Evolutionary conservation across 1,140 invertebrate genomes (phyloP).

Genomic region (Cataglyphis hispanica): DNA sequence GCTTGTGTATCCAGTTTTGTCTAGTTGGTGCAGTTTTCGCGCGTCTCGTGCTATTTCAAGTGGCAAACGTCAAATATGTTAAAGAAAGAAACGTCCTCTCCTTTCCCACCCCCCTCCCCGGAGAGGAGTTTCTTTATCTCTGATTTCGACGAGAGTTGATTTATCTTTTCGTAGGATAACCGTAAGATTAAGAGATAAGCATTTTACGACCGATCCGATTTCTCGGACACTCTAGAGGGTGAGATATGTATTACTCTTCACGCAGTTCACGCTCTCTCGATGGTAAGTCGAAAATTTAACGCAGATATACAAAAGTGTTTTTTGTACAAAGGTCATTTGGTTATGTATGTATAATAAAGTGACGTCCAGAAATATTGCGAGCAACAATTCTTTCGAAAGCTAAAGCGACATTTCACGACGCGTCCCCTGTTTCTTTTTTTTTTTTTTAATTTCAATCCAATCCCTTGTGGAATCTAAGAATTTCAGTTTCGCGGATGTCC

Average conservation of each 20-base stretch:
- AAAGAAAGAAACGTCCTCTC: conserved; percentile 26
- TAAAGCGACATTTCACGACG: background rate
- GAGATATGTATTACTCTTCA: conserved; percentile 48
- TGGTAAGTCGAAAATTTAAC: conserved; percentile 22
- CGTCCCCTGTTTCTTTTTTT: too few species aligned
- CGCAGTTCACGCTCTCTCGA: conserved; percentile 37
- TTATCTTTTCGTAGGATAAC: conserved; percentile 34
- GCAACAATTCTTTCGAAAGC: background rate
- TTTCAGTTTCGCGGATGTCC: too few species aligned
- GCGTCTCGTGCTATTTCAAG: conserved; percentile 22
- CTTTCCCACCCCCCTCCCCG: background rate
- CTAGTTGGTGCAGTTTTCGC: conserved; percentile 3
- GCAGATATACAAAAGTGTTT: conserved; percentile 34
- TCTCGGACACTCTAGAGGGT: conserved; percentile 29
- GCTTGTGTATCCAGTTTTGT: background rate
- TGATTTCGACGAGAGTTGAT: conserved; percentile 32
- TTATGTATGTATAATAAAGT: conserved; percentile 59
- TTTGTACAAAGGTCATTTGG: conserved; percentile 54
- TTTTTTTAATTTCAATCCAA: too few species aligned
- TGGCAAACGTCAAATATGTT: conserved; percentile 16
- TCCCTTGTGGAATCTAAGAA: background rate
- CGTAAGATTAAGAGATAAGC: conserved; percentile 37
- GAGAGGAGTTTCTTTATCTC: conserved; percentile 32
- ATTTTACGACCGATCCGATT: conserved; percentile 40
- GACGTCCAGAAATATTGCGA: conserved; percentile 50